These are phyloP conservation scores for Sphecodes monilicornis DNA, from an alignment of 2,888 invertebrate genomes.

Conservation along the genomic window DNA sequence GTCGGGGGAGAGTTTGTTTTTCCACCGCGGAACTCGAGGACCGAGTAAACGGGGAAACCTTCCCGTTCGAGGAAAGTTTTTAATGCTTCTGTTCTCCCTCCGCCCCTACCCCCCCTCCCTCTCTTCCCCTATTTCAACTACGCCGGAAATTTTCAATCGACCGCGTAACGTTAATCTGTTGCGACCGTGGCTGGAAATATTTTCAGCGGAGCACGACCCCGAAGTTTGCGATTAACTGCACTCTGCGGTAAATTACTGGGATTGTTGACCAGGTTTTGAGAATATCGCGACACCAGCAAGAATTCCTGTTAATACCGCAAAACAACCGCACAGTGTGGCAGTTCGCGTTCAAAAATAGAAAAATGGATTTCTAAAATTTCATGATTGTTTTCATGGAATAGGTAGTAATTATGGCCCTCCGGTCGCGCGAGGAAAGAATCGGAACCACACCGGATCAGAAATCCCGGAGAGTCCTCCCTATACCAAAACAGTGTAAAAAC, in stretches of 20 bases:
- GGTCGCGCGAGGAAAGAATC: no score
- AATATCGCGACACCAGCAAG: neutral
- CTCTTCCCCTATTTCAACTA: neutral
- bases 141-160: slow-evolving; percentile 6
- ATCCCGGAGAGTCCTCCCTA: no score
- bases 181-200: neutral
- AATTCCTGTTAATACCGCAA: neutral
- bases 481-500: no score
- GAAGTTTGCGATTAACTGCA: neutral
- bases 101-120: neutral
- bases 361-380: no score
- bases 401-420: no score
- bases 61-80: slow-evolving; percentile 23
- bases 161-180: neutral
- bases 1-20: slow-evolving; percentile 17
- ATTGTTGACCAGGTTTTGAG: neutral
- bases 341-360: no score
- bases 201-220: neutral
- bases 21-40: slow-evolving; percentile 16
- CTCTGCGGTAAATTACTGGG: slow-evolving; percentile 5
- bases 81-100: neutral
- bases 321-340: no score
- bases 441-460: no score
- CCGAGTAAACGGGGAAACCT: slow-evolving; percentile 18
- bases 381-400: no score